Conservation (phyloP, 2,113 vertebrate genomes). For the Gymnobelideus leadbeateri region DNA sequence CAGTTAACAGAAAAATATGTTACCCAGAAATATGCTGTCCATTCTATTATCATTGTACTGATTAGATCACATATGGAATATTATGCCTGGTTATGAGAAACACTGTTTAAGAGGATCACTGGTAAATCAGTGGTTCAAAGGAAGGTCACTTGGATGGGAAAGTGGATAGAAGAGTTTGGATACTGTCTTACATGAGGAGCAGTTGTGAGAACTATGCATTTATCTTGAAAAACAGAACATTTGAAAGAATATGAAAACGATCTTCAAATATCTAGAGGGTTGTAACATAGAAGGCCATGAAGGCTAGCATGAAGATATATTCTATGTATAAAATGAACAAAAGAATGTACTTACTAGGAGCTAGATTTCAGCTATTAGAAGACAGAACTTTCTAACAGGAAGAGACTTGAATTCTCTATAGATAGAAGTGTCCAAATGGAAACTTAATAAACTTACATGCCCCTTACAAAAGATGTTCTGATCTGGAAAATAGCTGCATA, state of each 20-base stretch:
- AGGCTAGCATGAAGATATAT: neutral
- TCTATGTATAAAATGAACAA: neutral
- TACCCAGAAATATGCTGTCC: no score
- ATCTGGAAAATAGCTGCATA: neutral
- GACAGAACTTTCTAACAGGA: neutral
- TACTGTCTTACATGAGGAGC: neutral
- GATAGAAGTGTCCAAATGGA: neutral
- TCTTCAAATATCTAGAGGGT: neutral
- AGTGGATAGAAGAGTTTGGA: no score
- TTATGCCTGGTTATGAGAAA: neutral
- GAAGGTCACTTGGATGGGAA: no score
- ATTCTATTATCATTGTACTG: no score
- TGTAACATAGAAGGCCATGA: neutral
- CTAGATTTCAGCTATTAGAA: neutral
- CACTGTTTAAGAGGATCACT: neutral
- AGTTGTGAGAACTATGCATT: neutral
- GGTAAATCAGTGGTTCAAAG: neutral
- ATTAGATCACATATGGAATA: neutral
- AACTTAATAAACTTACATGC: neutral
- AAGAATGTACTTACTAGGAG: neutral
- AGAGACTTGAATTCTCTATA: neutral
- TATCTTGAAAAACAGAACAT: neutral
- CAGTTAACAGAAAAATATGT: no score
- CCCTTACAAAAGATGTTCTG: neutral
- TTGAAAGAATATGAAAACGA: neutral